Evolutionary conservation across 37 sponge, comb jelly and placozoan genomes (phyloP), one percentile per base, ranked within the genome.

Genomic region (Crambe crambe): DNA sequence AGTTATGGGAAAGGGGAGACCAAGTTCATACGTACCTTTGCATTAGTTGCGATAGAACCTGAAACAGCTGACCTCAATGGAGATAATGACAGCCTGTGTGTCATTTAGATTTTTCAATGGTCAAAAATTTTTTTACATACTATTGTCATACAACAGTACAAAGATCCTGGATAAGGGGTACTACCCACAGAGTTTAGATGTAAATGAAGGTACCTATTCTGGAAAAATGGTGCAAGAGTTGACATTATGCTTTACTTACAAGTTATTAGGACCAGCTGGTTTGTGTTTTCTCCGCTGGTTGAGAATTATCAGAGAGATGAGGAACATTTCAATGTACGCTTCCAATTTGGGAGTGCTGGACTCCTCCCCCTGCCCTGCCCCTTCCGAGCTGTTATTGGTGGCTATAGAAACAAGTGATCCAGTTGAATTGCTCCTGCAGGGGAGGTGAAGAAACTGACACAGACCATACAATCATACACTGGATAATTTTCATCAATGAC

Each of bases 391-490:
- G 12, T 1, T 37, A 21, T 54, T 57, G 57, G 71, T 75, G 31
- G 34, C 59, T 3, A 84, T 39, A 6, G 87, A 86, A 38, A 70
- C 51, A 17, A 83, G 51, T 18, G 84, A 83, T 0, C 92, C 88
- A 10, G 92, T 92, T 20, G 92, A 92, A 59, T 83, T 76, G 40
- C 85, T 87, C 74, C 92, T 92, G 61, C 18, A 26, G 64, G 27
- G n/a, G n/a, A n/a, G n/a, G n/a, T n/a, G n/a, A n/a, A n/a, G n/a
- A n/a, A n/a, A n/a, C n/a, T n/a, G n/a, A n/a, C n/a, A n/a, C n/a
- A n/a, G n/a, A n/a, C n/a, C n/a, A n/a, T n/a, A n/a, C n/a, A n/a
- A n/a, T n/a, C n/a, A n/a, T n/a, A n/a, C n/a, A n/a, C n/a, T n/a
- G n/a, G n/a, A n/a, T n/a, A n/a, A n/a, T n/a, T n/a, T n/a, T n/a